phyloP scores from a whole-genome alignment of 2,888 invertebrate genomes.

The Spilarctia lutea region DNA sequence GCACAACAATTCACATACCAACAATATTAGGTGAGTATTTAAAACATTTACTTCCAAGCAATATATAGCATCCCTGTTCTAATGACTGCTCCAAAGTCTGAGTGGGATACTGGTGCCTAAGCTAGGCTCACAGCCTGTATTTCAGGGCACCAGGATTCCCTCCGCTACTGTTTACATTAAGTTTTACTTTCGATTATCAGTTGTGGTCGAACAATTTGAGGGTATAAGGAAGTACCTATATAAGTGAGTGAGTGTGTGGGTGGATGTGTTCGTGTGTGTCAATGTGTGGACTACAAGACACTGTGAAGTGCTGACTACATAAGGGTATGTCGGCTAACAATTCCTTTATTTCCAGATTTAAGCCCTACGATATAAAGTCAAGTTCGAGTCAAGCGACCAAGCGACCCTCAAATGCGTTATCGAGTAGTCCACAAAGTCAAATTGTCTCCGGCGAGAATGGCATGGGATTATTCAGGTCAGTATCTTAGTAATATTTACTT shows the following conservation, averaged over 20 bases:
- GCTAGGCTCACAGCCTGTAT: no score
- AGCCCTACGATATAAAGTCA: conserved; percentile 88
- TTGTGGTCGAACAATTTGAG: no score
- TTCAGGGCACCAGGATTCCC: no score
- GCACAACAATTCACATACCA: conserved; percentile 73
- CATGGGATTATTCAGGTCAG: conserved; percentile 79
- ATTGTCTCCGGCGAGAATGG: conserved; percentile 78
- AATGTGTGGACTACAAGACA: no score
- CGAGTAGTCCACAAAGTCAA: conserved; percentile 72
- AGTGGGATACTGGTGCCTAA: no score
- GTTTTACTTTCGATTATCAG: no score
- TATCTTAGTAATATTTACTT: not conserved
- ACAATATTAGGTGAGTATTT: conserved; percentile 79
- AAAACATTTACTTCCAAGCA: not conserved
- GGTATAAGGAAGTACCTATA: no score
- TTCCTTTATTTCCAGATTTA: conserved; percentile 69
- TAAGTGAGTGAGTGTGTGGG: no score
- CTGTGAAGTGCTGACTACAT: no score
- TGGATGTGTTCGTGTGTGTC: no score
- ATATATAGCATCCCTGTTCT: no score
- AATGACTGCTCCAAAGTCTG: not conserved
- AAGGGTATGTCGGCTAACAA: not conserved
- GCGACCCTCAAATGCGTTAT: conserved; percentile 75
- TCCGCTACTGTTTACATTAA: no score
- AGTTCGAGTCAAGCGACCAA: conserved; percentile 77